These are phyloP conservation scores for Saxidomus purpurata DNA, from an alignment of 1,140 invertebrate genomes.

Conservation along the genomic window DNA sequence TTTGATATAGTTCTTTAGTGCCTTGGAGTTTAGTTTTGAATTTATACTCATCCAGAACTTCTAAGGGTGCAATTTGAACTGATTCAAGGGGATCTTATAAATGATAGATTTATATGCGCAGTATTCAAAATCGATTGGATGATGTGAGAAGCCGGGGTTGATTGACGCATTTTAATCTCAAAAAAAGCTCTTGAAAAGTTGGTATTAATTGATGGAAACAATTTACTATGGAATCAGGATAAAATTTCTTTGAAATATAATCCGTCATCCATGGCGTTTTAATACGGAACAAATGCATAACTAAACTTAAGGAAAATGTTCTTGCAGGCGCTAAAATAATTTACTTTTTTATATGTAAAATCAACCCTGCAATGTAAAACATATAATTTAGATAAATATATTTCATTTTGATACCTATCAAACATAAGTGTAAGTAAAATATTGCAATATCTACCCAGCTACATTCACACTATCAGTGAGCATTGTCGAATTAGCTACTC, in stretches of 20 bases:
- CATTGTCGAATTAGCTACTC: too few species aligned
- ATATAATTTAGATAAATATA: too few species aligned
- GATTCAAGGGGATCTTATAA: conserved; percentile 22
- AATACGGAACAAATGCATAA: conserved; percentile 16
- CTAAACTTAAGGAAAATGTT: background rate
- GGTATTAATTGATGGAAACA: conserved; percentile 47
- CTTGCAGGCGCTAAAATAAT: too few species aligned
- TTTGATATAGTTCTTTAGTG: conserved; percentile 24
- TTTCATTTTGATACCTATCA: too few species aligned
- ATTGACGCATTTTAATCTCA: conserved; percentile 29
- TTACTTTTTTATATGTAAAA: too few species aligned
- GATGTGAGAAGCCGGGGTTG: conserved; percentile 25
- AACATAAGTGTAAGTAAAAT: too few species aligned
- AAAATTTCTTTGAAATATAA: conserved; percentile 13
- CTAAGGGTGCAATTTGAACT: conserved; percentile 44
- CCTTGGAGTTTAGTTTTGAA: conserved; percentile 19
- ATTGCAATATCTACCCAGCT: too few species aligned
- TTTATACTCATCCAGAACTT: conserved; percentile 15
- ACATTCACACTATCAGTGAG: too few species aligned
- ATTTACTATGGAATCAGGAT: background rate
- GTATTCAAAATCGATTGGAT: conserved; percentile 30
- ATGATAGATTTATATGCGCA: conserved; percentile 48
- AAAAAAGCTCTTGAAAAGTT: background rate
- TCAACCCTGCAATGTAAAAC: too few species aligned
- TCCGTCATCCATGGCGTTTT: conserved; percentile 3